Evolutionary conservation across 1,140 invertebrate species (phyloP), one percentile per base, ranked within the genome.

Genomic region (Pogonus chalceus): DNA sequence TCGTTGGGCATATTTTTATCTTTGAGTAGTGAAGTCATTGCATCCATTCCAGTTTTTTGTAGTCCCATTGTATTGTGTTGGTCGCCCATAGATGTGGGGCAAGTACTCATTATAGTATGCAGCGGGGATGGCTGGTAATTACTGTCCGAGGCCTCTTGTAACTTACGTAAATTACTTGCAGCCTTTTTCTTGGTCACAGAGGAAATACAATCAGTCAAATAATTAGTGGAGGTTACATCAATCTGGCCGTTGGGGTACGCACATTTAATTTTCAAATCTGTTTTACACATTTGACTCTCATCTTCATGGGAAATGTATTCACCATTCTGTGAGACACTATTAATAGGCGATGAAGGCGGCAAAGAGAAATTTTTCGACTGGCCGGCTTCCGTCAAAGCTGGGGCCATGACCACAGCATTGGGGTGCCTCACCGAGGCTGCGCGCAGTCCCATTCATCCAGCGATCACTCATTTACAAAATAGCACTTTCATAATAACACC

Each of bases 381-480:
- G 62, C 73, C 76, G 58, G 75, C 68, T 75, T 84, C 80, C 67
- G 81, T 83, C 72, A 83, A 73, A 74, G 81, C 82, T 72, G 82
- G 82, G 72, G 82, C 82, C 82, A 84, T 84, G 74, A 79, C 81
- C 79, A 75, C 76, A 75, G 73, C 78, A 71, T 76, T 69, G 74
- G 76, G 73, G 71, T 75, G 76, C 76, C 76, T 69, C 71, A 72
- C 71, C 66, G 70, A 72, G 68, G 68, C 69, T 57, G 68, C 70
- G 66, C 75, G 76, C 71, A 78, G 72, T 78, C 76, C 76, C 77
- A 79, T 79, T 78, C 76, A 76, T 77, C 73, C 73, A 76, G 75
- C 67, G 67, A 66, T 71, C 20, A 43, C 9, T 43, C 37, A 43
- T 43, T 43, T 9, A 43, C 37, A 18, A 20, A 20, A 20, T 21